Percentiles rank a stretch among this genome's conserved stretches.
phyloP scores from a whole-genome alignment of 1,140 invertebrate species.

The Drosophila insularis region DNA sequence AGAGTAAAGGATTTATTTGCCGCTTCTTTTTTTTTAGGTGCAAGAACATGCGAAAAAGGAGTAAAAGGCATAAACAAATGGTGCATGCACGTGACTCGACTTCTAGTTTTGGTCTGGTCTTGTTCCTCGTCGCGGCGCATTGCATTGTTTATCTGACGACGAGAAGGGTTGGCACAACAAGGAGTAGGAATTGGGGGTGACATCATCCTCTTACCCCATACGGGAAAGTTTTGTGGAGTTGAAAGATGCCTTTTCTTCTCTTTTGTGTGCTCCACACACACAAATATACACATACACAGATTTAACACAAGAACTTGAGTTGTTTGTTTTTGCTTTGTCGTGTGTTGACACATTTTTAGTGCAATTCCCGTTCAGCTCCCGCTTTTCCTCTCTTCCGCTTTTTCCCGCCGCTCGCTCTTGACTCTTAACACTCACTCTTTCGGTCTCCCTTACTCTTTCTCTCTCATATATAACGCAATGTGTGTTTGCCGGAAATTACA shows the following conservation, averaged over 20 bases:
- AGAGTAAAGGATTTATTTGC: not conserved
- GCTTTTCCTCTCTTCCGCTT: not conserved
- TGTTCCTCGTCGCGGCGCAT: constrained; percentile 11
- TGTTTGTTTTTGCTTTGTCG: constrained; percentile 76
- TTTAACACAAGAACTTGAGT: constrained; percentile 62
- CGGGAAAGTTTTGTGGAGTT: constrained; percentile 9
- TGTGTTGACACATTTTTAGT: constrained; percentile 73
- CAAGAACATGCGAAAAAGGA: constrained; percentile 31
- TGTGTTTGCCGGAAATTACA: constrained; percentile 62
- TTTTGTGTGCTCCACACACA: not conserved
- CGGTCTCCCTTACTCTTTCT: constrained; percentile 2
- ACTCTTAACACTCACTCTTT: not conserved
- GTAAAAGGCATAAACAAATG: constrained; percentile 64
- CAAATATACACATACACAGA: not conserved
- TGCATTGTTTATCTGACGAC: not conserved
- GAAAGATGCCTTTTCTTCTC: constrained; percentile 13
- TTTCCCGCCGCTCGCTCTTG: not conserved
- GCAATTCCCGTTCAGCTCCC: constrained; percentile 13
- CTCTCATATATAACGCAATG: not conserved
- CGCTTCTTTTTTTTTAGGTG: too few relatives aligned
- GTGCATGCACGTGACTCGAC: constrained; percentile 51
- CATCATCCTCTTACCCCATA: not conserved
- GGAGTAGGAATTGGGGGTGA: not conserved
- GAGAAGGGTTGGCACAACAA: not conserved
- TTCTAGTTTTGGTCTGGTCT: constrained; percentile 2